Evolutionary conservation across 2,113 vertebrate species (phyloP).

Genomic region (Smithornis capensis): DNA sequence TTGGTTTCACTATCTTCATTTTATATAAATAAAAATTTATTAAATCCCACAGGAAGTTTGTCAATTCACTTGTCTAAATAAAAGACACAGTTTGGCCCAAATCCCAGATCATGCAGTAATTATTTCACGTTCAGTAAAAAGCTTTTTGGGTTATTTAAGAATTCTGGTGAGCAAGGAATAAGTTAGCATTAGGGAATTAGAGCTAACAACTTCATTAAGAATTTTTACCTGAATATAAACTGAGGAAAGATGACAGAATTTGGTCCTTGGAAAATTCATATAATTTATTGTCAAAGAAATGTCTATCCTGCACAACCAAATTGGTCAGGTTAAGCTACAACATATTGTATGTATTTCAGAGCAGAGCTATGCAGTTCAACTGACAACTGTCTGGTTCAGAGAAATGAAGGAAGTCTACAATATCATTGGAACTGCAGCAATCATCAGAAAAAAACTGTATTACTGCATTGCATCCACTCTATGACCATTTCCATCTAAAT

Average conservation of each 20-base stretch:
- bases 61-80: background rate
- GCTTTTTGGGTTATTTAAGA: background rate
- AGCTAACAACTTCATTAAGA: background rate
- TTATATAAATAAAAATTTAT: background rate
- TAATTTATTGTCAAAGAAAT: background rate
- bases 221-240: background rate
- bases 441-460: background rate
- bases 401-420: background rate
- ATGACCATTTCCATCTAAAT: background rate
- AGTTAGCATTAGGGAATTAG: background rate
- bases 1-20: background rate
- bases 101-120: background rate
- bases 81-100: background rate
- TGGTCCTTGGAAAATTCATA: background rate
- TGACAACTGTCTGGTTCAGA: background rate
- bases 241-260: background rate
- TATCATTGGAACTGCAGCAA: background rate
- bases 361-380: background rate
- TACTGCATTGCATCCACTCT: background rate
- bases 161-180: background rate
- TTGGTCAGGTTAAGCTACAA: background rate
- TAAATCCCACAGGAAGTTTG: background rate
- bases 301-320: fast-evolving
- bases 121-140: background rate
- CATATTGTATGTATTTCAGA: background rate